Conservation (phyloP, 2,797 vertebrate genomes). For the Taeniopygia guttata region DNA sequence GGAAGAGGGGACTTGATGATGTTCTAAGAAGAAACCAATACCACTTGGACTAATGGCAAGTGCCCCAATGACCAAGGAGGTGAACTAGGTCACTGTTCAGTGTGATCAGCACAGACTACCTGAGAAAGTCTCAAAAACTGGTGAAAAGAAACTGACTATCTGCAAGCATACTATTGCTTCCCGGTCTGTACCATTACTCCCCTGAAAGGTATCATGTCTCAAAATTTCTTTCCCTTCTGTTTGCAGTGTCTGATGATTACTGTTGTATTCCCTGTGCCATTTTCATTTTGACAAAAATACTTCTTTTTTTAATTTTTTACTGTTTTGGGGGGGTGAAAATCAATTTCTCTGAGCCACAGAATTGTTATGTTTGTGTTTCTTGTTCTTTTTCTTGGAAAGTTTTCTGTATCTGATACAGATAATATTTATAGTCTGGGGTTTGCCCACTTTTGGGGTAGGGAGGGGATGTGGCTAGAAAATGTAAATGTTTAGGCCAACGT, state of each 20-base stretch:
- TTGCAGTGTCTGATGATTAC: background rate
- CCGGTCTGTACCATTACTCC: background rate
- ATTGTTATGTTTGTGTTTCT: background rate
- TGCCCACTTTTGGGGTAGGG: background rate
- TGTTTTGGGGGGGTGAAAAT: background rate
- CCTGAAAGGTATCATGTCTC: background rate
- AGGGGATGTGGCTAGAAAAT: conserved; percentile 10
- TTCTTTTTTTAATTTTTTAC: background rate
- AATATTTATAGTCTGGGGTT: conserved; percentile 33
- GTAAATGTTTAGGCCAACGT: conserved; percentile 6
- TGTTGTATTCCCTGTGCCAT: background rate
- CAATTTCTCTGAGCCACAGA: conserved; percentile 52
- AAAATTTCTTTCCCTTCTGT: background rate
- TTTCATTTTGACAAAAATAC: background rate
- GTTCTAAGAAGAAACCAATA: background rate
- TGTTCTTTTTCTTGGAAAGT: background rate
- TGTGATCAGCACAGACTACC: background rate
- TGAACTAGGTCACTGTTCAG: background rate
- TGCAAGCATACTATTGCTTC: background rate
- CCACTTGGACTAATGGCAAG: background rate
- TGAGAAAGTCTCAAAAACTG: background rate
- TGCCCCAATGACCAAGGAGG: background rate
- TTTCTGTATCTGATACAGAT: background rate
- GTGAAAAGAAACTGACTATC: background rate
- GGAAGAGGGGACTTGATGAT: background rate